phyloP scores from a whole-genome alignment of 2,797 vertebrate genomes.

The Cynopterus sphinx region DNA sequence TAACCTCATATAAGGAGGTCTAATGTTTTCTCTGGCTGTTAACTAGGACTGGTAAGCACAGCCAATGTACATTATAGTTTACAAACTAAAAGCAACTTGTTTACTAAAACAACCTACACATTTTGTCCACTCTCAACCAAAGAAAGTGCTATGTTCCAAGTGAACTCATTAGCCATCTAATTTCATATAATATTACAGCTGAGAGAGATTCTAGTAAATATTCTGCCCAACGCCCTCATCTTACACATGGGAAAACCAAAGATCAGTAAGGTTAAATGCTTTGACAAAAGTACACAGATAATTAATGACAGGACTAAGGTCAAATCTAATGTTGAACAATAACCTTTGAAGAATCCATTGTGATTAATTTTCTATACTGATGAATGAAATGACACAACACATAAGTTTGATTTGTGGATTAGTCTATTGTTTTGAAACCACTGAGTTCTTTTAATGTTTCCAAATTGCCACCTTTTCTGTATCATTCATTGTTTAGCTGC shows the following conservation, averaged over 20 bases:
- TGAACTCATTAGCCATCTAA: not conserved
- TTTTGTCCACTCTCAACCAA: not conserved
- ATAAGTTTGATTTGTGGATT: slow-evolving; percentile 9
- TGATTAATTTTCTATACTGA: not conserved
- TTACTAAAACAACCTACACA: slow-evolving; percentile 9
- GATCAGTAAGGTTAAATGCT: not conserved
- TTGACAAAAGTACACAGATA: slow-evolving; percentile 4
- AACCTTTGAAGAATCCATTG: not conserved
- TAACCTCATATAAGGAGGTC: slow-evolving; percentile 50
- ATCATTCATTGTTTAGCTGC: not conserved
- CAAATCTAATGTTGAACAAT: not conserved
- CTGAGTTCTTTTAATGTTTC: not conserved
- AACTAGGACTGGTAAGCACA: slow-evolving; percentile 24
- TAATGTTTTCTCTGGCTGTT: slow-evolving; percentile 62
- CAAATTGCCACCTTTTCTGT: not conserved
- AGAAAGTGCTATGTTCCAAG: not conserved
- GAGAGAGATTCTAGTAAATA: not conserved
- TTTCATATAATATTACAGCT: not conserved
- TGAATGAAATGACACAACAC: not conserved
- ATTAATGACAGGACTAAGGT: slow-evolving; percentile 9
- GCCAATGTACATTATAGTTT: slow-evolving; percentile 38
- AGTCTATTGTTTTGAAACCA: slow-evolving; percentile 9
- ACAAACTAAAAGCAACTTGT: slow-evolving; percentile 33
- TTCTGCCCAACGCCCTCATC: not conserved
- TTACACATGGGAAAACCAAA: not conserved